Evolutionary conservation across 2,113 vertebrate species (phyloP).

Genomic region (Oceanites oceanicus): DNA sequence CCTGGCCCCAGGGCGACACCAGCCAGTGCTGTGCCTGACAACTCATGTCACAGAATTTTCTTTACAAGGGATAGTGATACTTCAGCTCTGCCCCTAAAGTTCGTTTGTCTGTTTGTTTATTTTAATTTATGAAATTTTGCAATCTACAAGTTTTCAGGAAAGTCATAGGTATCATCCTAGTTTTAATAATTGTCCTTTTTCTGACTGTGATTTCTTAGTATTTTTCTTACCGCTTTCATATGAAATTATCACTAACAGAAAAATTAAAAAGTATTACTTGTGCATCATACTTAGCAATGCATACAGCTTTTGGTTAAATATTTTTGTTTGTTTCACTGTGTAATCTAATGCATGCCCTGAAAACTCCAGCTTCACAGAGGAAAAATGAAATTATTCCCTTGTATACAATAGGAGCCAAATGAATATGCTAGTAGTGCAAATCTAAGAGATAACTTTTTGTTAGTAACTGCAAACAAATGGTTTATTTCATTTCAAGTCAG

Average conservation of each 20-base stretch:
- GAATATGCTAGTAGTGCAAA: neutral
- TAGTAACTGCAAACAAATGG: slow-evolving; percentile 5
- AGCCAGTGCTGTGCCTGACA: neutral
- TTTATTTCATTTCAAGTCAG: slow-evolving; percentile 40
- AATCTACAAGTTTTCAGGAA: neutral
- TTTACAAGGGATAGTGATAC: fast-evolving
- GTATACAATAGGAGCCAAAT: neutral
- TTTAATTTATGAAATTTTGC: neutral
- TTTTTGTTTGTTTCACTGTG: neutral
- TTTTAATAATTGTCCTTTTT: neutral
- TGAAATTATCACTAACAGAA: neutral
- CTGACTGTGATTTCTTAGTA: neutral
- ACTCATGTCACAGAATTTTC: fast-evolving
- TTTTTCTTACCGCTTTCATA: neutral
- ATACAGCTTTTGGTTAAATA: neutral
- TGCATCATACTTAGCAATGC: neutral
- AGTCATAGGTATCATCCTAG: neutral
- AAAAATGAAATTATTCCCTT: neutral
- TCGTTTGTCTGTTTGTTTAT: neutral
- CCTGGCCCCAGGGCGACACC: neutral
- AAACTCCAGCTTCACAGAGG: neutral
- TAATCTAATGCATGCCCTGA: neutral
- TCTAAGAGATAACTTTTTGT: neutral
- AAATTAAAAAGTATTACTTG: neutral
- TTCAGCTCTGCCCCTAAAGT: neutral